These are phyloP conservation scores for Ephestia elutella DNA, from an alignment of 1,140 invertebrate genomes.

Conservation along the genomic window DNA sequence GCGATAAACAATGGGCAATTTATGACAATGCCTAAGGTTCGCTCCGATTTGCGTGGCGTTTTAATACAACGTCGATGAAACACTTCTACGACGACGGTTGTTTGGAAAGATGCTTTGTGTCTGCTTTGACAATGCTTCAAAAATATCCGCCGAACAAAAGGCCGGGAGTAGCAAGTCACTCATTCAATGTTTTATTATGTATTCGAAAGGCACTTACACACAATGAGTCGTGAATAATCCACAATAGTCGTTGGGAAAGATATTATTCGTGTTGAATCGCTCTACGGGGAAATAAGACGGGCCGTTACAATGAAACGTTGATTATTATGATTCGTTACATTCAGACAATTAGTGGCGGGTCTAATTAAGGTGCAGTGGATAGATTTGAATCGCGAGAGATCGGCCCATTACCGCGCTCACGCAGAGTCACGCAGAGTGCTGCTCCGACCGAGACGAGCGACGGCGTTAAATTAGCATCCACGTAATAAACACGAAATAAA, in stretches of 20 bases:
- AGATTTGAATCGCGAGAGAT: constrained; percentile 29
- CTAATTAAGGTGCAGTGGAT: constrained; percentile 41
- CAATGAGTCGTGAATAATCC: constrained; percentile 62
- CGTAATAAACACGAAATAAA: constrained; percentile 57
- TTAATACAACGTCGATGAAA: background rate
- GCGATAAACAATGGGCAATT: constrained; percentile 1
- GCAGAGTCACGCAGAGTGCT: constrained; percentile 18
- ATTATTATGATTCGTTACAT: constrained; percentile 42
- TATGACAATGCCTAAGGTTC: background rate
- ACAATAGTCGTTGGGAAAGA: constrained; percentile 48
- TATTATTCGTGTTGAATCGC: constrained; percentile 39
- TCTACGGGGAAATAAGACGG: constrained; percentile 43
- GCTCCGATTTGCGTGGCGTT: background rate
- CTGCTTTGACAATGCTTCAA: constrained; percentile 30
- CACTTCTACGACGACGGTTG: background rate
- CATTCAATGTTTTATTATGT: constrained; percentile 51
- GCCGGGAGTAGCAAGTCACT: constrained; percentile 34
- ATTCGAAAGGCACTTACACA: constrained; percentile 43
- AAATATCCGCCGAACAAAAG: constrained; percentile 56
- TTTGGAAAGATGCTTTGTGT: background rate
- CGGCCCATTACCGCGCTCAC: constrained; percentile 27
- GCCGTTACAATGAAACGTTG: constrained; percentile 37
- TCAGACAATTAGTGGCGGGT: constrained; percentile 36
- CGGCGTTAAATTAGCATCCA: constrained; percentile 50
- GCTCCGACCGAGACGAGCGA: constrained; percentile 39